Evolutionary conservation across 2,888 invertebrate genomes (phyloP).

Genomic region (Leptopilina syphax): DNA sequence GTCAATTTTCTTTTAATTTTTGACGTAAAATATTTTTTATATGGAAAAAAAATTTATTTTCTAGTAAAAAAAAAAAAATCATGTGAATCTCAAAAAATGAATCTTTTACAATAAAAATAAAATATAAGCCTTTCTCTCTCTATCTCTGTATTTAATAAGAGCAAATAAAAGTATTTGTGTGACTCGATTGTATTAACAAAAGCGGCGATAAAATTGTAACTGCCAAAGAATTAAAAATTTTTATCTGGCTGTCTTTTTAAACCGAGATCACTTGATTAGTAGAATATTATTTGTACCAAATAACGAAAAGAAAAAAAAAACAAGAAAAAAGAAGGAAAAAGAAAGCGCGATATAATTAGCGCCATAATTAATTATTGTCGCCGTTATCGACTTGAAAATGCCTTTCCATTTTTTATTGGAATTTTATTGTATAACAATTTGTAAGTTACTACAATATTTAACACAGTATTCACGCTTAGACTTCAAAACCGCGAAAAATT

Average conservation of each 20-base stretch:
- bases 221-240: constrained; percentile 53
- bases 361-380: constrained; percentile 25
- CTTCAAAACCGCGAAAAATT: neutral
- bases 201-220: constrained; percentile 38
- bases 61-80: no score
- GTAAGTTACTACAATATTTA: constrained; percentile 7
- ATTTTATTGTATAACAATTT: neutral
- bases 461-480: constrained; percentile 27
- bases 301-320: constrained; percentile 8
- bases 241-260: constrained; percentile 26
- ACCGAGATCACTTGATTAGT: constrained; percentile 30
- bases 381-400: constrained; percentile 37
- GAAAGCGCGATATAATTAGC: constrained; percentile 10
- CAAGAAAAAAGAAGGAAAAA: no score
- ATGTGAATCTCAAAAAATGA: no score
- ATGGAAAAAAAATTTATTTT: no score
- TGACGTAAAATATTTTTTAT: no score
- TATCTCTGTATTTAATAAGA: neutral
- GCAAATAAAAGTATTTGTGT: constrained; percentile 4
- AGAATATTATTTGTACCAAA: constrained; percentile 36
- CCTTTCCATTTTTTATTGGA: constrained; percentile 7
- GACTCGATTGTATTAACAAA: constrained; percentile 12
- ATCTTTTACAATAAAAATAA: neutral
- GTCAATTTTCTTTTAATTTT: no score
- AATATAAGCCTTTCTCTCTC: neutral